These are phyloP conservation scores for Mormyrus proboscirostris DNA, from an alignment of 2,797 vertebrate genomes.

Conservation along the genomic window DNA sequence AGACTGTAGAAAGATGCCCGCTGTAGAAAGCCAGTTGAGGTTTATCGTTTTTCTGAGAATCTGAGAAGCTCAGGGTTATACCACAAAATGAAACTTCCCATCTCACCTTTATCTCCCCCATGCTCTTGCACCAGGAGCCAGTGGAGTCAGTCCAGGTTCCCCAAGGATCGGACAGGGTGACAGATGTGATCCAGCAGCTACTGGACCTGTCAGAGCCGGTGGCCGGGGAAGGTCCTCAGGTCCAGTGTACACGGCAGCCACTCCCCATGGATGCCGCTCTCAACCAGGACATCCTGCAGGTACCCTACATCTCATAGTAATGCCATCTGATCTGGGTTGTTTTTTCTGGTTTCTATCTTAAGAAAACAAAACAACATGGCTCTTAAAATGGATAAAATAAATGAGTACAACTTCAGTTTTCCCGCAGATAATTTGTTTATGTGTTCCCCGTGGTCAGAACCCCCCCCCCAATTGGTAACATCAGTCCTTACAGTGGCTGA, in stretches of 20 bases:
- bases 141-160: constrained; percentile 51
- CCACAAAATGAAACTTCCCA: neutral
- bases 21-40: neutral
- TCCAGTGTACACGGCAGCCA: constrained; percentile 67
- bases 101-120: neutral
- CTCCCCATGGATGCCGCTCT: constrained; percentile 84
- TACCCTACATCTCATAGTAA: constrained; percentile 36
- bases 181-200: constrained; percentile 95
- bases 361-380: neutral
- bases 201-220: constrained; percentile 90
- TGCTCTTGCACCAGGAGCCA: constrained; percentile 45
- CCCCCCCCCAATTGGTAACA: neutral
- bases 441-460: neutral
- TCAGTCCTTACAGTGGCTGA: neutral
- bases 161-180: constrained; percentile 69
- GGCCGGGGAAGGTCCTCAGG: constrained; percentile 69
- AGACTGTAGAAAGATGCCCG: neutral
- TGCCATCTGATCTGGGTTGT: neutral
- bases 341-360: neutral
- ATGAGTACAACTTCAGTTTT: neutral
- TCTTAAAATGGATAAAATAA: neutral
- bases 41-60: neutral
- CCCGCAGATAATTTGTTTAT: neutral
- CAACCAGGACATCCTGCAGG: constrained; percentile 95
- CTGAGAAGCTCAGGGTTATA: neutral